Evolutionary conservation across 2,113 vertebrate species (phyloP).

Genomic region (Chlamydotis undulata): DNA sequence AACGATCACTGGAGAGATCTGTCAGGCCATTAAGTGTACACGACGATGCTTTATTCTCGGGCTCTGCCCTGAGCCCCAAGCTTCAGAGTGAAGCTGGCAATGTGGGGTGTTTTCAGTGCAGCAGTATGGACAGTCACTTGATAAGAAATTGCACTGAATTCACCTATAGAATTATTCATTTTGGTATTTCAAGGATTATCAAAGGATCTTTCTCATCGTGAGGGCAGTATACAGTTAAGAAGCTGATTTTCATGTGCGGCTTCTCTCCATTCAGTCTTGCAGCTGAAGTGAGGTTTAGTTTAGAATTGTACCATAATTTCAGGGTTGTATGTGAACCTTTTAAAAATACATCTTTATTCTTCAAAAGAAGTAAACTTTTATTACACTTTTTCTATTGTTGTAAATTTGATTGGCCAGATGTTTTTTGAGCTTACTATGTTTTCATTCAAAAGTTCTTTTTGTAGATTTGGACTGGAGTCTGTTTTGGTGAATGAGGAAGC

Average conservation of each 20-base stretch:
- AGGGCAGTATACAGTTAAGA: not conserved
- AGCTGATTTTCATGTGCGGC: not conserved
- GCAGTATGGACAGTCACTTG: rapidly evolving
- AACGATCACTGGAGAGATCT: rapidly evolving
- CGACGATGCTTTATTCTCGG: rapidly evolving
- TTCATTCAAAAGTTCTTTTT: constrained; percentile 61
- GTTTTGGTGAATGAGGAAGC: constrained; percentile 59
- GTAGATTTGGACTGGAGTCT: constrained; percentile 42
- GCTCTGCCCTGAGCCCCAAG: not conserved
- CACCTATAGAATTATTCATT: not conserved
- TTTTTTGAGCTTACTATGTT: constrained; percentile 69
- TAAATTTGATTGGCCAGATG: constrained; percentile 81
- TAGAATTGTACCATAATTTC: constrained; percentile 54
- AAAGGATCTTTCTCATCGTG: not conserved
- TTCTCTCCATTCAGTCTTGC: not conserved
- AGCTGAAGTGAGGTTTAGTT: constrained; percentile 28
- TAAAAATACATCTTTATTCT: constrained; percentile 74
- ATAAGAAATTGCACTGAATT: not conserved
- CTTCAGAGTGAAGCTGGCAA: not conserved
- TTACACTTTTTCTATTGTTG: constrained; percentile 71
- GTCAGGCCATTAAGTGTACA: rapidly evolving
- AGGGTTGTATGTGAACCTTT: constrained; percentile 46
- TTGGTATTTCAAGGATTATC: not conserved
- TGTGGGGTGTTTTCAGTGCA: not conserved
- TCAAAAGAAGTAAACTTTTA: constrained; percentile 77